Conservation (phyloP, 2,888 invertebrate genomes). For the Volucella zonaria region DNA sequence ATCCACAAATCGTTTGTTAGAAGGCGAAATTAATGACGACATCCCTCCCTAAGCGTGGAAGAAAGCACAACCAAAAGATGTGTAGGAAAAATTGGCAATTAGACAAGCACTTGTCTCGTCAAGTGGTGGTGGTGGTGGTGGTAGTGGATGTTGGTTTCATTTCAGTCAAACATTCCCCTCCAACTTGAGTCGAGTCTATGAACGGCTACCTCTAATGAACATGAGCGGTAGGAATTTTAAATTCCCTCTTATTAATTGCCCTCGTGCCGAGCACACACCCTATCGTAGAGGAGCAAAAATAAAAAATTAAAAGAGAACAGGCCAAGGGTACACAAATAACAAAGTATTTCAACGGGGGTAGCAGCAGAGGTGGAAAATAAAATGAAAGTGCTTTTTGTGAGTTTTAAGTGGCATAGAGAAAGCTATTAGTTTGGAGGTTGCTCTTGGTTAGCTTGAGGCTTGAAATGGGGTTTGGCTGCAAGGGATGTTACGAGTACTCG, state of each 20-base stretch:
- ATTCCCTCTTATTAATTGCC: conserved; percentile 47
- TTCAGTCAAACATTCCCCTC: conserved; percentile 21
- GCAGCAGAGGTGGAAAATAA: conserved; percentile 19
- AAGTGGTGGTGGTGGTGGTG: conserved; percentile 1
- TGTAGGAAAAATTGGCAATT: conserved; percentile 57
- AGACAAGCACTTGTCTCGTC: conserved; percentile 57
- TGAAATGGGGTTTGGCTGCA: background rate
- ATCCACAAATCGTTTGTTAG: conserved; percentile 18
- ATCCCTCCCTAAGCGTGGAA: background rate
- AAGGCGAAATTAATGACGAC: conserved; percentile 27
- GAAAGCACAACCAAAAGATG: background rate
- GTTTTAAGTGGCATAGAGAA: conserved; percentile 63
- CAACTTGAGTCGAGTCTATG: conserved; percentile 2
- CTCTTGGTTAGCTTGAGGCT: conserved; percentile 42
- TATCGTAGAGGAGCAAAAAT: background rate
- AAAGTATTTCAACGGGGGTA: conserved; percentile 27
- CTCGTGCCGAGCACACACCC: conserved; percentile 2
- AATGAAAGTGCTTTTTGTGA: conserved; percentile 64
- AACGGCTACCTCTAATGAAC: conserved; percentile 42
- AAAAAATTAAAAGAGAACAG: conserved; percentile 1
- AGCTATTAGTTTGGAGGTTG: conserved; percentile 68
- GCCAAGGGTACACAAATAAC: conserved; percentile 40
- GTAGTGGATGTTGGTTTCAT: conserved; percentile 29
- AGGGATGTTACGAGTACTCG: conserved; percentile 1
- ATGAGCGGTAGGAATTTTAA: conserved; percentile 36